Evolutionary conservation across 1,140 invertebrate species (phyloP).

Genomic region (Chionoecetes opilio): DNA sequence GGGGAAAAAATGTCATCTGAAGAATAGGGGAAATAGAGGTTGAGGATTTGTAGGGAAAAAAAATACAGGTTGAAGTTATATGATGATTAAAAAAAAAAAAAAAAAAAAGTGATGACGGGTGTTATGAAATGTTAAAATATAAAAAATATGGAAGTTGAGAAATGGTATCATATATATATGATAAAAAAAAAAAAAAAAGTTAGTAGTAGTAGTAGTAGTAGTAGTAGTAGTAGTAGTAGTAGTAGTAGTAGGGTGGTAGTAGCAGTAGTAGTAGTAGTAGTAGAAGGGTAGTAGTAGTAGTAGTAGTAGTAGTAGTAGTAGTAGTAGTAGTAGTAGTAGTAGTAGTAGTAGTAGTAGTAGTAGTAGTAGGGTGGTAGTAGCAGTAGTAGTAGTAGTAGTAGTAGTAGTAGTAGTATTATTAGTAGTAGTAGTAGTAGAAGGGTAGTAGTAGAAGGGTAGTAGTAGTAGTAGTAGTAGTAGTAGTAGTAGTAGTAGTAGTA

Average conservation of each 20-base stretch:
- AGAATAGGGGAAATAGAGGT: too few species aligned
- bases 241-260: neutral
- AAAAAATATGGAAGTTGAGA: too few species aligned
- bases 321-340: too few species aligned
- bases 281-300: neutral
- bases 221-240: neutral
- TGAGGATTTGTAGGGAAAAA: too few species aligned
- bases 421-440: neutral
- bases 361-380: neutral
- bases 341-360: neutral
- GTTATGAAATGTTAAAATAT: too few species aligned
- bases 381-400: neutral
- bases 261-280: neutral
- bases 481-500: neutral
- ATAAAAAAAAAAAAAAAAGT: too few species aligned
- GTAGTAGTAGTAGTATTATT: neutral
- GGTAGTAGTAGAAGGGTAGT: neutral
- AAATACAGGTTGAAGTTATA: too few species aligned
- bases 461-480: constrained; percentile 25
- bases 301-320: too few species aligned
- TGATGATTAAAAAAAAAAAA: too few species aligned
- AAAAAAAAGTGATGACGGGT: too few species aligned
- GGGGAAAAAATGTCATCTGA: too few species aligned
- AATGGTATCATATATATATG: too few species aligned
- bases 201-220: neutral